Evolutionary conservation across 1,140 invertebrate genomes (phyloP).

Genomic region (Gryllus bimaculatus): DNA sequence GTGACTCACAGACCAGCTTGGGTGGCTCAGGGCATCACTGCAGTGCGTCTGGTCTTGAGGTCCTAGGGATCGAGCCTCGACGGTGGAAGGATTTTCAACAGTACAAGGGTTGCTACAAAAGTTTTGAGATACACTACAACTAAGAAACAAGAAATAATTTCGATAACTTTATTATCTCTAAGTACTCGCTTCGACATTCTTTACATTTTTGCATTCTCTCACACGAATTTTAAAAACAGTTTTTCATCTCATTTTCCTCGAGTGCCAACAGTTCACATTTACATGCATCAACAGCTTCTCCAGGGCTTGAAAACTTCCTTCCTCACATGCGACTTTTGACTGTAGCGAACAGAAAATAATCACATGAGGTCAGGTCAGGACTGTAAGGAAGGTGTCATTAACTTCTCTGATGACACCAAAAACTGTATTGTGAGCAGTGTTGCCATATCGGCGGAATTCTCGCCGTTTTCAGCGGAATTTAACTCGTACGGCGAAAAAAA

Average conservation of each 20-base stretch:
- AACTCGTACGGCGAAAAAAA: no score
- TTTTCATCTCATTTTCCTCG: not conserved
- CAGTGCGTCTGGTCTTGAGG: no score
- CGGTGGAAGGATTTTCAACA: not conserved
- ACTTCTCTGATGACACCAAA: no score
- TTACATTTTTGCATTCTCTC: slow-evolving; percentile 7
- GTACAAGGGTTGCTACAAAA: slow-evolving; percentile 2
- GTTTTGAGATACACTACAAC: slow-evolving; percentile 11
- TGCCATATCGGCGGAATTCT: no score
- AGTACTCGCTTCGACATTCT: slow-evolving; percentile 9
- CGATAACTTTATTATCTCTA: slow-evolving; percentile 7
- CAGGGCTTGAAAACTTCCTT: not conserved
- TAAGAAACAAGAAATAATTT: not conserved
- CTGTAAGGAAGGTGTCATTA: slow-evolving; percentile 12
- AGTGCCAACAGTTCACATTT: not conserved
- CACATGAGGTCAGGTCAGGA: slow-evolving; percentile 9
- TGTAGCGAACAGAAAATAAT: slow-evolving; percentile 9
- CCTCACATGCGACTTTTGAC: not conserved
- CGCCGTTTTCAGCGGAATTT: no score
- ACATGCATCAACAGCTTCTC: slow-evolving; percentile 9
- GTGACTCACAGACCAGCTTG: no score
- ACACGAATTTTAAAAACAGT: slow-evolving; percentile 11
- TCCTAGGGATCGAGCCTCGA: no score
- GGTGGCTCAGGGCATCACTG: no score
- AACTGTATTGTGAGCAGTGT: no score